These are phyloP conservation scores for Argyrosomus japonicus DNA, from an alignment of 2,113 vertebrate genomes.

Conservation along the genomic window DNA sequence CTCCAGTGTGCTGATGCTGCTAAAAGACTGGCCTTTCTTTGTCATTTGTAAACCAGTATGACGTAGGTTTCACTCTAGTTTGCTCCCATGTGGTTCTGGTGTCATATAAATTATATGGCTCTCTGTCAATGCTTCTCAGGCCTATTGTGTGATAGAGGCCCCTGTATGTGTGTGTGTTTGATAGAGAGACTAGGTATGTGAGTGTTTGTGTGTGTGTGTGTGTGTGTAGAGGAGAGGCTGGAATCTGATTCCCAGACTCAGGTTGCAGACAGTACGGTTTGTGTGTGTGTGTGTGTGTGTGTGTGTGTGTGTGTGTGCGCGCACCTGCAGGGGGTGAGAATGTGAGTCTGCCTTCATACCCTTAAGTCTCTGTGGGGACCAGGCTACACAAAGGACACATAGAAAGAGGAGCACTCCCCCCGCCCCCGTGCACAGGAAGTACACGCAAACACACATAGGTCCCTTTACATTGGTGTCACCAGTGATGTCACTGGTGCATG, in stretches of 20 bases:
- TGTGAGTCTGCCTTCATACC: conserved; percentile 11
- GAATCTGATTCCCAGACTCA: conserved; percentile 67
- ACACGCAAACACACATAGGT: conserved; percentile 40
- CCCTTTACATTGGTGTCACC: conserved; percentile 36
- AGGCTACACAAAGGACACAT: conserved; percentile 22
- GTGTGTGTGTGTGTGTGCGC: conserved; percentile 29
- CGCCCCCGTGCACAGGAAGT: conserved; percentile 40
- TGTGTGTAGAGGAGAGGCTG: conserved; percentile 30
- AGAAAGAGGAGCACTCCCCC: conserved; percentile 37
- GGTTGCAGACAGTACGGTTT: conserved; percentile 42
- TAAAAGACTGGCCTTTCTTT: conserved; percentile 48
- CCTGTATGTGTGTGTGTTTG: conserved; percentile 10
- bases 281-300: conserved; percentile 34
- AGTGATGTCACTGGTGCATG: conserved; percentile 43
- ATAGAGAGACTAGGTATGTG: conserved; percentile 5
- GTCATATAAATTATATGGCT: conserved; percentile 57
- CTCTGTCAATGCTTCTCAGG: conserved; percentile 47
- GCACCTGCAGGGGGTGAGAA: conserved; percentile 24
- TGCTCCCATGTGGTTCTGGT: conserved; percentile 50
- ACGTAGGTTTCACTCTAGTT: conserved; percentile 44
- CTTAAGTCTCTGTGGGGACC: conserved; percentile 1
- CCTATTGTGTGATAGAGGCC: conserved; percentile 41
- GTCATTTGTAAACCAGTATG: conserved; percentile 49
- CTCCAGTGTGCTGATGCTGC: conserved; percentile 40
- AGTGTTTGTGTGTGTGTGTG: conserved; percentile 17